Evolutionary conservation across 2,113 vertebrate genomes (phyloP).

Genomic region (Arenaria interpres): DNA sequence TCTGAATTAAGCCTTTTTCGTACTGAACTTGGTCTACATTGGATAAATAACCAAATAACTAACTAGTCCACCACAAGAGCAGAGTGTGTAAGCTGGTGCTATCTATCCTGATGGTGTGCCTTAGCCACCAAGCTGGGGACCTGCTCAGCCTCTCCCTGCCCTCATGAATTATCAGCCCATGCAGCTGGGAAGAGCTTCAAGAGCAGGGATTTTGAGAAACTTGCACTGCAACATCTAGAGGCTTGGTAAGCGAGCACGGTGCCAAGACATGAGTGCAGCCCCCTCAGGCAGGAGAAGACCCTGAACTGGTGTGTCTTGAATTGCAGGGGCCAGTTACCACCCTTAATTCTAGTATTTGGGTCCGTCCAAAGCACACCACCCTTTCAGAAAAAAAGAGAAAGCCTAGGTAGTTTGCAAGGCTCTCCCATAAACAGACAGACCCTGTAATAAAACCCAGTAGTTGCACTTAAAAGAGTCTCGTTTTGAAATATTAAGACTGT

Average conservation of each 20-base stretch:
- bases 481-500: not conserved
- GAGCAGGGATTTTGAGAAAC: not conserved
- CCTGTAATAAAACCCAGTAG: not conserved
- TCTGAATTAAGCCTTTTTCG: not conserved
- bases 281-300: not conserved
- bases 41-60: not conserved
- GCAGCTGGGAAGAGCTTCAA: not conserved
- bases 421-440: not conserved
- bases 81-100: not conserved
- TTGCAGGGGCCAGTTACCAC: not conserved
- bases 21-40: not conserved
- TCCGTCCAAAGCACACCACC: not conserved
- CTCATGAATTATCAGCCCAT: not conserved
- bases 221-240: not conserved
- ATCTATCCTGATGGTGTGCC: not conserved
- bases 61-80: not conserved
- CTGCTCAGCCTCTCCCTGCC: not conserved
- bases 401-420: not conserved
- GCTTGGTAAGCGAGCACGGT: not conserved
- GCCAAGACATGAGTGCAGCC: fast-evolving
- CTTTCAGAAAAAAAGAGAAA: not conserved
- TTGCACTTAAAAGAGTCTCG: not conserved
- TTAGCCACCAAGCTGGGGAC: not conserved
- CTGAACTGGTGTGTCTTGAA: not conserved
- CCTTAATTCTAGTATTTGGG: not conserved